Evolutionary conservation across 2,113 vertebrate genomes (phyloP), one percentile per base, ranked within the genome.

Genomic region (Asarcornis scutulata): DNA sequence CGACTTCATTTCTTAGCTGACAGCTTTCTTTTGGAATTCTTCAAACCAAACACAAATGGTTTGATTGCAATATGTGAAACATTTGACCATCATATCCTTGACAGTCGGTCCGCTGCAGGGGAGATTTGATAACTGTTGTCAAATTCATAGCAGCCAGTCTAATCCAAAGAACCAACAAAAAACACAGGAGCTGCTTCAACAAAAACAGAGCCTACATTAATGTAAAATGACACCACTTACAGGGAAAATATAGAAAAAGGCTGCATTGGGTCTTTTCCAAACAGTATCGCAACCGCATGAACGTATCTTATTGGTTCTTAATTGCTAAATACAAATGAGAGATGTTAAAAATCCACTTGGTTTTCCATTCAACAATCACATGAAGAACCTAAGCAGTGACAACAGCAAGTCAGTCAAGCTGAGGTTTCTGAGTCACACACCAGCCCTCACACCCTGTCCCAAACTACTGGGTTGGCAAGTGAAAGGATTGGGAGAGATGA

Each of bases 91-190:
- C 95, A 90, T 97, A 96, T 97, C 96, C 97, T 97, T 95, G 93
- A 97, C 96, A 97, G 96, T 93, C 95, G 92, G 89, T 84, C 85
- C 78, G 92, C 94, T 97, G 97, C 94, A 95, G 96, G 97, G 96
- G 86, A 96, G 96, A 97, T 97, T 97, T 97, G 96, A 98, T 97
- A 97, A 98, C 95, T 95, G 92, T 97, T 98, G 96, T 97, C 97
- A 98, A 97, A 97, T 96, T 97, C 95, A 96, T 95, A 97, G 97
- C 95, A 97, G 96, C 81, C 93, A 90, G 87, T 95, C 94, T 97
- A 96, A 97, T 97, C 93, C 95, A 91, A 73, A 95, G 89, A 85
- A 86, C 64, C 84, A 93, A 91, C 56, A 92, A 59, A 92, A 94
- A 96, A 27, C 86, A 90, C 84, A 52, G 90, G 73, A 94, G 81